Evolutionary conservation across 2,888 invertebrate species (phyloP), one percentile per base, ranked within the genome.

Genomic region (Papilio gigon): DNA sequence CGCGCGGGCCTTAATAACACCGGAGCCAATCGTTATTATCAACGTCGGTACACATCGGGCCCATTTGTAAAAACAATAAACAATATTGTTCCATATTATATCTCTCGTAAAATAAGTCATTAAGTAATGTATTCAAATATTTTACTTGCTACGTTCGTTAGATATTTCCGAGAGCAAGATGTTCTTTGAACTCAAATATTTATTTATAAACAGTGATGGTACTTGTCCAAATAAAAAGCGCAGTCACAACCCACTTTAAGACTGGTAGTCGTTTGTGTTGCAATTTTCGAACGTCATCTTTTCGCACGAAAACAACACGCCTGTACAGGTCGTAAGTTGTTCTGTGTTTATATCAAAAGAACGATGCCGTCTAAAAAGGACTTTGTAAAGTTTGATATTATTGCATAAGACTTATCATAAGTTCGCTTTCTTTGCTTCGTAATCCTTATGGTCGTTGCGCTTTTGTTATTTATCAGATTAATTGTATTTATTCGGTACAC

Each of bases 1-100:
- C 65, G 63, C 71, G 75, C 74, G 64, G 71, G 61, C 68, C 58
- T 75, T 74, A 65, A 76, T 81, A 75, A 80, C 80, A 77, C 75
- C 71, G 75, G 68, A 73, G 73, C 68, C 73, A 75, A 77, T 80
- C 79, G 72, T 78, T 53, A 79, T 79, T 82, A 82, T 81, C 76
- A 70, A 70, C 70, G 65, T 70, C 68, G 66, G 70, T 72, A 73
- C 75, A 56, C 14, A 53, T 37, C n/a, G 35, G 9, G 20, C 27
- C 25, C n/a, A 35, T 37, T 25, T 44, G 35, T 25, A 60, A 40
- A 9, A 35, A 50, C 35, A 65, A 33, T 27, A 35, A 33, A 66
- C n/a, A 27, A 47, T 20, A 58, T 9, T 33, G 44, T 63, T 14
- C 33, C 9, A 37, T 35, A 47, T 33, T 33, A 68, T 20, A 44